Percentiles rank a stretch among this genome's conserved stretches.
Conservation (phyloP, 2,113 vertebrate genomes). For the Brachionichthys hirsutus region DNA sequence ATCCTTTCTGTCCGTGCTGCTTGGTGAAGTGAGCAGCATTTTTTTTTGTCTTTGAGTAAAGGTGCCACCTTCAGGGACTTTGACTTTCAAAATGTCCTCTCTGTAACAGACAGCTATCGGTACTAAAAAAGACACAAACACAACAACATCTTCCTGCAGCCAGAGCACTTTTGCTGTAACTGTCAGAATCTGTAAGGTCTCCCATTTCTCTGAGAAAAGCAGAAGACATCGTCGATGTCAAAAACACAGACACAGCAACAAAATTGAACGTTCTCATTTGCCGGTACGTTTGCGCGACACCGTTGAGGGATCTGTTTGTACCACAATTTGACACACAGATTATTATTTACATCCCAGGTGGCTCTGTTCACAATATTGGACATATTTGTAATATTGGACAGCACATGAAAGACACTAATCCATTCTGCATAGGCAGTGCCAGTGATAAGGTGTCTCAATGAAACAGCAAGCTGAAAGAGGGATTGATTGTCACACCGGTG, state of each 20-base stretch:
- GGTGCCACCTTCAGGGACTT: slow-evolving; percentile 36
- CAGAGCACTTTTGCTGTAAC: slow-evolving; percentile 18
- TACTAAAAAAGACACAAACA: slow-evolving; percentile 20
- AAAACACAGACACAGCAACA: slow-evolving; percentile 20
- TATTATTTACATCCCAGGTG: slow-evolving; percentile 53
- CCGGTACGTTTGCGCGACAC: slow-evolving; percentile 29
- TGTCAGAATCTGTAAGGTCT: slow-evolving; percentile 29
- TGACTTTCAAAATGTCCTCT: slow-evolving; percentile 38
- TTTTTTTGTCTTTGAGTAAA: slow-evolving; percentile 27
- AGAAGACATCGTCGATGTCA: slow-evolving; percentile 20
- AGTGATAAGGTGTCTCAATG: slow-evolving; percentile 73
- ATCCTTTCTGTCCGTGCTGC: background rate
- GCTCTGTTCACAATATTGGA: slow-evolving; percentile 40
- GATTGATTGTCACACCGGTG: slow-evolving; percentile 69
- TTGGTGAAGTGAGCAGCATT: background rate
- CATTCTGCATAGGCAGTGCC: slow-evolving; percentile 52
- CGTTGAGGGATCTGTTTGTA: slow-evolving; percentile 31
- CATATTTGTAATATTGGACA: slow-evolving; percentile 55
- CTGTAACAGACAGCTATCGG: slow-evolving; percentile 30
- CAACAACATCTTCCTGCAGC: slow-evolving; percentile 33
- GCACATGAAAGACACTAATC: slow-evolving; percentile 63
- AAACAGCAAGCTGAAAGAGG: slow-evolving; percentile 70
- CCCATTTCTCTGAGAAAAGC: slow-evolving; percentile 28
- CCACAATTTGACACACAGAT: slow-evolving; percentile 27
- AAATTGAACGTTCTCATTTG: slow-evolving; percentile 44